phyloP scores from a whole-genome alignment of 2,113 vertebrate genomes.

The Poicephalus gulielmi region DNA sequence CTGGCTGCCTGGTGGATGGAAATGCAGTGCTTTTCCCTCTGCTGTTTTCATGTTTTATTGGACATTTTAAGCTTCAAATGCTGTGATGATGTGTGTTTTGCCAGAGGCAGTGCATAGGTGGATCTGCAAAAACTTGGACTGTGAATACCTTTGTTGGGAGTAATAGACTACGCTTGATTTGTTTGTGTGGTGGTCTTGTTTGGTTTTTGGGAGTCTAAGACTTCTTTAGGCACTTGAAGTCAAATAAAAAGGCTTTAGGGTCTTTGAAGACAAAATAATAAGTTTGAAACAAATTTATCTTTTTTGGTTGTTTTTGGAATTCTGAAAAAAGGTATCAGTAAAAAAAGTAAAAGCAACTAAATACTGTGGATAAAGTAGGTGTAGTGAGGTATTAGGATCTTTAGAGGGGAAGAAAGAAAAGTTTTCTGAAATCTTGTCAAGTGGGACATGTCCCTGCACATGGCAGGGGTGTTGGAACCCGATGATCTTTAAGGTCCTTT shows the following conservation, averaged over 20 bases:
- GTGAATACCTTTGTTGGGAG: not conserved
- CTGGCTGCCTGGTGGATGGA: not conserved
- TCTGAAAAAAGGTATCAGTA: not conserved
- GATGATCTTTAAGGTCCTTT: not conserved
- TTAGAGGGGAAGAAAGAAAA: not conserved
- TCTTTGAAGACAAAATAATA: not conserved
- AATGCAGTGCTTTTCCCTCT: not conserved
- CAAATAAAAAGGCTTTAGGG: not conserved
- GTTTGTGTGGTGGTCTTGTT: not conserved
- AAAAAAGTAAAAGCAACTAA: not conserved
- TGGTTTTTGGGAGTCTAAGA: not conserved
- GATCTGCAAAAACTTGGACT: not conserved
- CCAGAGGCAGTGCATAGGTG: not conserved
- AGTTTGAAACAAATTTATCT: not conserved
- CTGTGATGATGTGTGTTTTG: not conserved
- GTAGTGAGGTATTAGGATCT: not conserved
- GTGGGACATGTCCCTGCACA: not conserved
- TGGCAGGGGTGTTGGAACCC: not conserved
- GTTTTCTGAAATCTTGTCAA: not conserved
- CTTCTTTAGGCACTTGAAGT: not conserved
- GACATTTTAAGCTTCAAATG: not conserved
- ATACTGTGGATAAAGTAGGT: not conserved
- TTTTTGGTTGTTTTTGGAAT: not conserved
- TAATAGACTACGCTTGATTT: not conserved
- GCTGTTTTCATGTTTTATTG: not conserved